Conservation (phyloP, 2,113 vertebrate genomes). For the Sarotherodon lohbergeri region DNA sequence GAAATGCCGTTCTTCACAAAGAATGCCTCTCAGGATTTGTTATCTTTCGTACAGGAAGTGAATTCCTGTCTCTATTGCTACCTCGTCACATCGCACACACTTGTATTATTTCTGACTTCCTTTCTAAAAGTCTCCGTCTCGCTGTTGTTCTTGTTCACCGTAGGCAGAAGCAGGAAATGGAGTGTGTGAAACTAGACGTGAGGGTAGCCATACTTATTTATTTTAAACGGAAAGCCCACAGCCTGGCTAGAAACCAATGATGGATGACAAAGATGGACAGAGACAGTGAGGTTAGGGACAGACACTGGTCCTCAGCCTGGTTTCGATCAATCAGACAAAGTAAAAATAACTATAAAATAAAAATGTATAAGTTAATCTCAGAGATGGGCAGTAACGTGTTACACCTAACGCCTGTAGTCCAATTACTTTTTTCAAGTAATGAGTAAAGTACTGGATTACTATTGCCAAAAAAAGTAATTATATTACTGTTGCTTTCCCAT, state of each 20-base stretch:
- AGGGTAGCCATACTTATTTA: conserved; percentile 38
- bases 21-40: not conserved
- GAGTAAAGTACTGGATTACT: not conserved
- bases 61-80: conserved; percentile 7
- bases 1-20: not conserved
- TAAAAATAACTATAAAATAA: not conserved
- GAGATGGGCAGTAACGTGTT: not conserved
- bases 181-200: conserved; percentile 46
- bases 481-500: not conserved
- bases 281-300: not conserved
- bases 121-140: not conserved
- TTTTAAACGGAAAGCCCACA: not conserved
- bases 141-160: not conserved
- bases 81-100: not conserved
- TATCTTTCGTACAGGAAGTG: not conserved
- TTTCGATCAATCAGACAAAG: not conserved
- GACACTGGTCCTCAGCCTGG: not conserved
- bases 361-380: not conserved
- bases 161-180: conserved; percentile 33
- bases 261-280: not conserved
- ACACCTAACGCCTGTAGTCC: accelerated
- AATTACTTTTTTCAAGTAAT: not conserved
- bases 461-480: not conserved
- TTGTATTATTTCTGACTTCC: conserved; percentile 6
- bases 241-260: not conserved